Percentiles rank a stretch among this genome's conserved stretches.
phyloP scores from a whole-genome alignment of 2,113 vertebrate species.

The Aythya baeri region DNA sequence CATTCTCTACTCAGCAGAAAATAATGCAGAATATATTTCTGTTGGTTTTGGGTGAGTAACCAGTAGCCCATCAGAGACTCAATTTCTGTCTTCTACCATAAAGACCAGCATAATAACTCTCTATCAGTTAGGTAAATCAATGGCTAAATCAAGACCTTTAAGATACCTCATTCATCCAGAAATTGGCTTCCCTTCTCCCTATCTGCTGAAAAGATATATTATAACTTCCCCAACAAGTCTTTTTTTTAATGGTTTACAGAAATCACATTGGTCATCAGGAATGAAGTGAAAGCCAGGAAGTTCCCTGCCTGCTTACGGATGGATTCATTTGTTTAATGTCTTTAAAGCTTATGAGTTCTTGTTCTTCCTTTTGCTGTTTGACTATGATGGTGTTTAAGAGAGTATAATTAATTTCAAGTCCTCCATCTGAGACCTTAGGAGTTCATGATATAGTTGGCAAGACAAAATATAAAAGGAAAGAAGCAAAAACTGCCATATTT shows the following conservation, averaged over 20 bases:
- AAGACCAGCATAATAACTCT: not conserved
- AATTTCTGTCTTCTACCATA: not conserved
- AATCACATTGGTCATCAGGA: not conserved
- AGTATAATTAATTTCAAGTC: not conserved
- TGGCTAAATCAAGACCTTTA: not conserved
- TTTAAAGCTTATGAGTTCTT: not conserved
- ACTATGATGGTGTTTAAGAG: accelerated
- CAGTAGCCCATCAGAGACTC: not conserved
- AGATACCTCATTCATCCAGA: not conserved
- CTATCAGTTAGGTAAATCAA: not conserved
- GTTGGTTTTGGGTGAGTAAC: not conserved
- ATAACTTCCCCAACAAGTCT: not conserved
- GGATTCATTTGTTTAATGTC: not conserved
- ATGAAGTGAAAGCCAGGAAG: not conserved
- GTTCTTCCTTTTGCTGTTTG: not conserved
- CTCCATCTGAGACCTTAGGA: not conserved
- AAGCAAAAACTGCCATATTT: not conserved
- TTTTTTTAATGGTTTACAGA: not conserved
- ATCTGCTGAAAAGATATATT: not conserved
- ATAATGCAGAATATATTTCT: not conserved
- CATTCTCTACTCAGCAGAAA: not conserved
- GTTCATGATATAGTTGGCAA: not conserved
- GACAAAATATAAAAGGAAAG: not conserved
- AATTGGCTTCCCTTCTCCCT: not conserved
- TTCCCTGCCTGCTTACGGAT: not conserved